Evolutionary conservation across 2,113 vertebrate genomes (phyloP), one percentile per base, ranked within the genome.

Genomic region (Epinephelus fuscoguttatus): DNA sequence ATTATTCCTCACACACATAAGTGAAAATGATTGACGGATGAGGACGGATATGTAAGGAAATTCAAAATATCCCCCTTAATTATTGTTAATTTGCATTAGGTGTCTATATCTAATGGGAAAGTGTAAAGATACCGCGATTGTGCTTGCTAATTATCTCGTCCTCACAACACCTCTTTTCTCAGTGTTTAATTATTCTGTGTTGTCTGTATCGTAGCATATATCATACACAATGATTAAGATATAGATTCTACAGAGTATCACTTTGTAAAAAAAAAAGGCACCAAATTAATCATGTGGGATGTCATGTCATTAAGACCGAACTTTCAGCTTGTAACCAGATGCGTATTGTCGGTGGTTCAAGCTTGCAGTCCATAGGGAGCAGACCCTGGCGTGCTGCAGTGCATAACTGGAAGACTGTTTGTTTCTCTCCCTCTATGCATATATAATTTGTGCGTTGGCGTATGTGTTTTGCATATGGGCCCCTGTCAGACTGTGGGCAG

Each of bases 401-500:
- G 73, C 37, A 89, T 83, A 70, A 86, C 56, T 72, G 64, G 60
- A 84, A 61, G 52, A 50, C 60, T 82, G 80, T 82, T 89, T 86
- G 67, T 86, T 84, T 86, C 75, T 81, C 74, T 84, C 33, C 19
- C 57, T 59, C 21, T 74, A 66, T 78, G 87, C 84, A 89, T 88
- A 57, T 71, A 75, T 88, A 82, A 86, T 89, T 47, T 84, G 75
- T 71, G 40, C 59, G 87, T 91, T 71, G 85, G 87, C 15, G 79
- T 70, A n/a, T 70, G 30, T 59, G 66, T 86, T 88, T 88, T 89
- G 76, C 87, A 91, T 89, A 92, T 67, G 70, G 63, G 78, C 73
- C 80, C 77, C 63, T 80, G 85, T 91, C 75, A 76, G 59, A 81
- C 73, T 81, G 89, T 90, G 85, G 88, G 84, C 84, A 86, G 83